A percentile compares a stretch with the other conserved stretches of the same genome.
phyloP scores from a whole-genome alignment of 2,113 vertebrate species.

The Tenebrosternarchus preto region DNA sequence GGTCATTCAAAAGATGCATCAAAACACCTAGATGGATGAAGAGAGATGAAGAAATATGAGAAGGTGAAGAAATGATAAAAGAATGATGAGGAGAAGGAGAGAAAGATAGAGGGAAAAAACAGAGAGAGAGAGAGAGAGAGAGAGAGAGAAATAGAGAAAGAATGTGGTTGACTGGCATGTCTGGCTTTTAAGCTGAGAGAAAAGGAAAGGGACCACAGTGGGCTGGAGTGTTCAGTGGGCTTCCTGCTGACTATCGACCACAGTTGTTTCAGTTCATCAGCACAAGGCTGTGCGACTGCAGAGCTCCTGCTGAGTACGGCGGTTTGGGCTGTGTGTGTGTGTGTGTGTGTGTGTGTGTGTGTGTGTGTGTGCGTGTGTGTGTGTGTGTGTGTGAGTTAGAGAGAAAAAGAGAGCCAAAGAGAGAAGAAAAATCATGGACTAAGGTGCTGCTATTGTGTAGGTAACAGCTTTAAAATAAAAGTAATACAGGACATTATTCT shows the following conservation, averaged over 20 bases:
- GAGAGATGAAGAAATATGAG: background rate
- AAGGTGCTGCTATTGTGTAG: background rate
- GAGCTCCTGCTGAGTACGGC: conserved; percentile 19
- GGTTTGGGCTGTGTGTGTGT: conserved; percentile 2
- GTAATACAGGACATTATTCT: background rate
- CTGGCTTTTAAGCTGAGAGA: conserved; percentile 22
- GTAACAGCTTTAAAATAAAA: conserved; percentile 1
- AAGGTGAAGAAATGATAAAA: too few relatives aligned
- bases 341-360: conserved; percentile 22
- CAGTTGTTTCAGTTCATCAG: conserved; percentile 26
- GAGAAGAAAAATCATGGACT: background rate
- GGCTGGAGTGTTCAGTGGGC: conserved; percentile 20
- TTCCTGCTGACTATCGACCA: conserved; percentile 33
- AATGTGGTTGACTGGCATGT: conserved; percentile 18
- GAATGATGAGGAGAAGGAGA: conserved; percentile 14
- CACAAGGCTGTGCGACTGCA: conserved; percentile 17
- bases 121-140: background rate
- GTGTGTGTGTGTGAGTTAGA: too few relatives aligned
- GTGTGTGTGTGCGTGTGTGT: conserved; percentile 16
- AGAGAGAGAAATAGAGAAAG: background rate
- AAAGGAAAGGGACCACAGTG: conserved; percentile 27
- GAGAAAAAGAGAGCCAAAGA: too few relatives aligned
- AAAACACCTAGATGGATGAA: background rate
- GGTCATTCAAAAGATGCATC: conserved; percentile 13
- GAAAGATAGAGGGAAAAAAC: background rate